phyloP scores from a whole-genome alignment of 2,888 invertebrate genomes.

The Epirrhoe tristata region DNA sequence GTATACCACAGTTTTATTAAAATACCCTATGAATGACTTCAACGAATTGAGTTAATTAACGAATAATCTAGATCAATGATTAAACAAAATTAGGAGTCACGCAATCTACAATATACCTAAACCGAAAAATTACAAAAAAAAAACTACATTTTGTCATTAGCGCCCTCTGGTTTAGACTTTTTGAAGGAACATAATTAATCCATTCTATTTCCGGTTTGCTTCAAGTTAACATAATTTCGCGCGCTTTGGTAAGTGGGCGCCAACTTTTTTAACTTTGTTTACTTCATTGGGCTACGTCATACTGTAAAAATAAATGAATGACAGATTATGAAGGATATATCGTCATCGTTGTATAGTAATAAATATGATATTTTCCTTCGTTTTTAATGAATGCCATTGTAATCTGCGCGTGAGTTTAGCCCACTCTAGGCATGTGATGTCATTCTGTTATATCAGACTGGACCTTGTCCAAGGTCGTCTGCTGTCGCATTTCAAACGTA shows the following conservation, averaged over 20 bases:
- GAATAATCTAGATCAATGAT: not conserved
- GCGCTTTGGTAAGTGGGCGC: not conserved
- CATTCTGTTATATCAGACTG: slow-evolving; percentile 47
- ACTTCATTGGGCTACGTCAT: not conserved
- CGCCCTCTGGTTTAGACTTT: not conserved
- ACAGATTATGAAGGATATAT: not conserved
- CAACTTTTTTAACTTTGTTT: not conserved
- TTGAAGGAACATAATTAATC: too few relatives aligned
- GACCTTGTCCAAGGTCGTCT: slow-evolving; percentile 48
- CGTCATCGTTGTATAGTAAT: not conserved
- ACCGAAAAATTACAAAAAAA: not conserved
- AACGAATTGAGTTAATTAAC: slow-evolving; percentile 25
- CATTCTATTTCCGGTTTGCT: not conserved
- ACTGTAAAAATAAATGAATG: not conserved
- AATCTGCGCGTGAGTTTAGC: slow-evolving; percentile 32
- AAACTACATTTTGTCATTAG: not conserved
- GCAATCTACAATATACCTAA: slow-evolving; percentile 1
- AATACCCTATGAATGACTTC: slow-evolving; percentile 29
- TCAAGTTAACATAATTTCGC: not conserved
- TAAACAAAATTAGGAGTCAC: slow-evolving; percentile 7
- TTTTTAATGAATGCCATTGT: slow-evolving; percentile 28
- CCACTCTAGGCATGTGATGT: slow-evolving; percentile 48
- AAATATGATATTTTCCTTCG: slow-evolving; percentile 11
- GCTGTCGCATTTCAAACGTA: slow-evolving; percentile 42
- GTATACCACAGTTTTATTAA: slow-evolving; percentile 14